Percentiles rank a stretch among this genome's conserved stretches.
Conservation (phyloP, 2,888 invertebrate genomes). For the Agrotis clavis region DNA sequence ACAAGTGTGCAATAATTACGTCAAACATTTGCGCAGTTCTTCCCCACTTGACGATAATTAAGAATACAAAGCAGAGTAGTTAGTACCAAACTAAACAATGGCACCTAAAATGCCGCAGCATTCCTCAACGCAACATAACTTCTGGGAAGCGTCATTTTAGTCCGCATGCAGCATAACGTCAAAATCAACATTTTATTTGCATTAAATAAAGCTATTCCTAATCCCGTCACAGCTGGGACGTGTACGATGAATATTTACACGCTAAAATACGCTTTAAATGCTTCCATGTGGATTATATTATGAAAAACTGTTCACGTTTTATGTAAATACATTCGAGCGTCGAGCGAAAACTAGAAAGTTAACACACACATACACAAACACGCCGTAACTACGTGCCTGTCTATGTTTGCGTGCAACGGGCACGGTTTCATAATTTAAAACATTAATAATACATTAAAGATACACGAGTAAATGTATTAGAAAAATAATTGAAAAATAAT, state of each 20-base stretch:
- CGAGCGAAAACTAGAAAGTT: conserved; percentile 91
- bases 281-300: conserved; percentile 88
- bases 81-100: conserved; percentile 41
- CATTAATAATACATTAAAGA: conserved; percentile 71
- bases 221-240: conserved; percentile 78
- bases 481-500: conserved; percentile 63
- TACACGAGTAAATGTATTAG: conserved; percentile 39
- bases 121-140: conserved; percentile 46
- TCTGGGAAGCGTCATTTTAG: conserved; percentile 64
- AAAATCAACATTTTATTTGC: conserved; percentile 78
- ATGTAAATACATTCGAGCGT: conserved; percentile 87
- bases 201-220: conserved; percentile 84
- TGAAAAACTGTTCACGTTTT: conserved; percentile 91
- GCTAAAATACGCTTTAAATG: conserved; percentile 81
- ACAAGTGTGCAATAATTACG: conserved; percentile 12
- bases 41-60: conserved; percentile 10
- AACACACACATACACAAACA: conserved; percentile 79
- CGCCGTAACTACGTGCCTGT: conserved; percentile 56
- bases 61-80: conserved; percentile 27
- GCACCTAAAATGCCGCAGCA: conserved; percentile 64
- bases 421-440: conserved; percentile 84
- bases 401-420: conserved; percentile 73
- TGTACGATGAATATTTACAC: conserved; percentile 86
- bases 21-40: conserved; percentile 23
- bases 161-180: conserved; percentile 69